Evolutionary conservation across 1,140 invertebrate genomes (phyloP), one percentile per base, ranked within the genome.

Genomic region (Maconellicoccus hirsutus): DNA sequence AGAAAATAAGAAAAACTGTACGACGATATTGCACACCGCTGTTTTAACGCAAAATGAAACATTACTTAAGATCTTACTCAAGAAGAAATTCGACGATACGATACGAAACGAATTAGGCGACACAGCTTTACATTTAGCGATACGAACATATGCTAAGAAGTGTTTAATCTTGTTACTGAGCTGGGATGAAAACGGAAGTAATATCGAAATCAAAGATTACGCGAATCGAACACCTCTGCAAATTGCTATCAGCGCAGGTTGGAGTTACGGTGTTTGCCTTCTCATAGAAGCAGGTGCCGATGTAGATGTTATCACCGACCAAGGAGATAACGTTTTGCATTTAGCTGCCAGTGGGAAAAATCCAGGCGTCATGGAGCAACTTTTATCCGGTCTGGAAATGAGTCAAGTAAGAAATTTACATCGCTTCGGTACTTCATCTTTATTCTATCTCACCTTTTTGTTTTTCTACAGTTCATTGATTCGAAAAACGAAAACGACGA

Each of bases 151-250:
- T 39, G 76, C 83, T 16, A 78, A 81, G 33, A 79, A 82, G 59
- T 74, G 78, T 29, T 75, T 83, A 4, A 79, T 81, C 78, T 74
- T 79, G 22, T 70, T 83, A 75, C 79, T 81, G 19, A 80, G 78
- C 61, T 78, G 77, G 71, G 76, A 76, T 75, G 79, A 52, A 73
- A 74, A n/a, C 0, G 27, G 23, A 14, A 29, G 2, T 16, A 71
- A 73, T 42, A 77, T 19, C 76, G 83, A 8, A 75, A 79, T 73
- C 76, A 76, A 2, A 75, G 89, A 91, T 77, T 80, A 81, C 0
- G 86, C 86, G 73, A 85, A 86, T 16, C 90, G 90, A 73, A 89
- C 88, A 19, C 84, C 90, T 0, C 79, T 94, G 6, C 89, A 93
- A 79, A 92, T 92, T 77, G 91, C 92, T 0, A 85, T 87, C 7